Evolutionary conservation across 2,888 invertebrate species (phyloP), one percentile per base, ranked within the genome.

Genomic region (Protophormia terraenovae): DNA sequence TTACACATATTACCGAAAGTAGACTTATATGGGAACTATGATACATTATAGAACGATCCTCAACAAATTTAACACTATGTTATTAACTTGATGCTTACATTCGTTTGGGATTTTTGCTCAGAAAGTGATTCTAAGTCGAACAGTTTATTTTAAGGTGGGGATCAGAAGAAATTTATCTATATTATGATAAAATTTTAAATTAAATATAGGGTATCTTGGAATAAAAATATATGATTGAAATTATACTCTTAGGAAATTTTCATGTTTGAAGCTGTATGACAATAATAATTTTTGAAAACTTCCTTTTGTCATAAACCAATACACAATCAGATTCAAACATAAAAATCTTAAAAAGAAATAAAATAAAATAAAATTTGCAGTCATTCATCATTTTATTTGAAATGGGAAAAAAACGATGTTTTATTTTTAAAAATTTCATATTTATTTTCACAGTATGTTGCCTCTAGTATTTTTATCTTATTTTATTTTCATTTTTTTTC

Each of bases 241-340:
- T 19, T 1, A 0, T 47, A 16, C 7, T 16, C 1, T 19, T 6
- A 62, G 22, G 10, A 2, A 45, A 22, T 72, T 60, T 19, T 16
- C 22, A 60, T 45, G 22, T 62, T 62, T 66, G 14, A 45, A 32
- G 47, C 5, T 27, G 2, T n/a, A 27, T 50, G 19, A 67, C 29
- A 50, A 24, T 62, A 45, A 62, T n/a, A n/a, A 62, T 19, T 16
- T 22, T 62, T 73, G n/a, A 62, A 71, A 19, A 64, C 29, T 75
- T 69, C 67, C 67, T 81, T 81, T 75, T 69, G 81, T 24, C 67
- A 47, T 73, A 60, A 71, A 72, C 45, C 27, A 53, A 47, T 7
- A 38, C 1, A n/a, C 64, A 38, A n/a, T n/a, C n/a, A n/a, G n/a
- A n/a, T n/a, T n/a, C 50, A 19, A 10, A 71, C 47, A 38, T 4